Base-by-base conservation (phyloP, 2,888 invertebrate genomes). In the Alviniconcha strummeri region DNA sequence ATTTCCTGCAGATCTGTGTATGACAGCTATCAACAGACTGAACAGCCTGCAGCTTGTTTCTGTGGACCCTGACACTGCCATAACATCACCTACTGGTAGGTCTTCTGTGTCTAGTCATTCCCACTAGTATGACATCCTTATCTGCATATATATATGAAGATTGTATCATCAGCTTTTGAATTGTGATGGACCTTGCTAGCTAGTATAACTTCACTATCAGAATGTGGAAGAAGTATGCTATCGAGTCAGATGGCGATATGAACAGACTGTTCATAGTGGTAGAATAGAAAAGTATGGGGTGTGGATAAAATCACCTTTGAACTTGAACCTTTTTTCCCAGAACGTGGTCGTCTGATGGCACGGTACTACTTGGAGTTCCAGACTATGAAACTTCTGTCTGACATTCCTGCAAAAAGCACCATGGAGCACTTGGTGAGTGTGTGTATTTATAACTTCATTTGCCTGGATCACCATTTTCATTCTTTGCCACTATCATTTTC, bases 11-110 rank as follows among this genome's bases (percentile, higher is more conserved):
- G 96, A 96, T 88, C 94, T 97, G 90, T 96, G 96, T 90, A 95
- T 96, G 86, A 95, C 95, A 90, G 96, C 96, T 86, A 95, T 97
- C 93, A 96, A 96, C 90, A 95, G 95, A 57, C 93, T 97, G 84
- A 95, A 95, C n/a, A 94, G 94, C 76, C 94, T 95, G 9, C 95
- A 95, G 0, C 94, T 97, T 86, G 95, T 97, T 56, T 94, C 94
- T 0, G 95, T 96, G 95, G 92, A 93, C 84, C 95, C 95, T 88
- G 94, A 95, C 82, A 90, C 90, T 8, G 90, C 92, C 84, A 95
- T 95, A 88, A 95, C 97, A 15, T 91, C 92, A 71, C 95, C 96
- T 0, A 96, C 93, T 87, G 92, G 93, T 93, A 19, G 75, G 84
- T 3, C 36, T 36, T 36, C 36, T 36, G 36, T 36, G 36, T 36